Base-by-base conservation (phyloP, 2,113 vertebrate genomes). In the Prionailurus viverrinus region DNA sequence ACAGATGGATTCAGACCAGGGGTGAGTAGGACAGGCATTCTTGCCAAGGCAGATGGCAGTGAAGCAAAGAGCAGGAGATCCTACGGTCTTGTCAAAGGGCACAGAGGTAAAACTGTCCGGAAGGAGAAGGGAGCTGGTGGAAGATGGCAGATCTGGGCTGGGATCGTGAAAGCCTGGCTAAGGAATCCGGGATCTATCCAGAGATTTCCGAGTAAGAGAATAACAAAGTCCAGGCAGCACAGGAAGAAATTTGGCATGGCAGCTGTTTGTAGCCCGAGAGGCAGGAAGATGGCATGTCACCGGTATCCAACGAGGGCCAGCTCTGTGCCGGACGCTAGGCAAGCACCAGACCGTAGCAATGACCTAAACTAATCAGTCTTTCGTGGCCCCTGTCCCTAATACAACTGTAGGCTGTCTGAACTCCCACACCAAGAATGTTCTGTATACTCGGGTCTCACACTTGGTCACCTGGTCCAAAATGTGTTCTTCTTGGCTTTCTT, bases 381-480 rank as follows among this genome's bases (percentile, higher is more conserved):
- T 1, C 10, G 25, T 4, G 15, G 39, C 13, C 3, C 3, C 3
- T 2, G 68, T 27, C 7, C 19, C 25, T 29, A 45, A 45, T 45
- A 33, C 5, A 9, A 48, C 0, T 13, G 16, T 1, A 7, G 25
- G 39, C 48, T n/a, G 25, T 29, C 55, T 48, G 55, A 31, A 36
- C 36, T 14, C n/a, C 29, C 48, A 25, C 73, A 1, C 12, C 3
- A 10, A 48, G 18, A 12, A 4, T 23, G 8, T 39, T 39, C 18
- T 0, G 21, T 31, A 6, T 2, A 7, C 82, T 73, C 0, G 0
- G 0, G 1, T 65, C 19, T 63, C 15, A 16, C 66, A 41, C 25
- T 21, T 13, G 51, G 27, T 39, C 10, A 41, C 82, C 53, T 21
- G 63, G 12, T 69, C 36, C 68, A 73, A 29, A 39, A 6, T 29